phyloP scores from a whole-genome alignment of 2,888 invertebrate genomes.

The Agonum fuliginosum region DNA sequence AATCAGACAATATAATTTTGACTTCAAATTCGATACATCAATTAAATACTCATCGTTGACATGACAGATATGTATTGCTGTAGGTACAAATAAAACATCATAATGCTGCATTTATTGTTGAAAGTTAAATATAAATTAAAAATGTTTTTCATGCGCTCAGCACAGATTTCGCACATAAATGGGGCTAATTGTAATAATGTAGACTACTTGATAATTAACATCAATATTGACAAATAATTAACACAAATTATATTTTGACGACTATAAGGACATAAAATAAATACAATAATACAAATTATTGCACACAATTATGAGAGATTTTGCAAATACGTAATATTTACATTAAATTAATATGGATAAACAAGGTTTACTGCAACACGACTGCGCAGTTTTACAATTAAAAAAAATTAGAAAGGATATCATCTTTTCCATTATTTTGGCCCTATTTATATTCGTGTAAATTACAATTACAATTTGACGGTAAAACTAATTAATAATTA shows the following conservation, averaged over 20 bases:
- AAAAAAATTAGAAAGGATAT: too few relatives aligned
- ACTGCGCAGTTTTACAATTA: too few relatives aligned
- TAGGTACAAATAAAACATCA: constrained; percentile 9
- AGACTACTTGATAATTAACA: constrained; percentile 9
- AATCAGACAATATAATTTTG: constrained; percentile 19
- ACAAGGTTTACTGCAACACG: too few relatives aligned
- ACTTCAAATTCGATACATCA: neutral
- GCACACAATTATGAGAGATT: neutral
- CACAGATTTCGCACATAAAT: neutral
- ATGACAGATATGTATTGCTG: constrained; percentile 13
- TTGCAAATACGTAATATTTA: too few relatives aligned
- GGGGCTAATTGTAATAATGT: neutral
- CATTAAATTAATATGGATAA: too few relatives aligned
- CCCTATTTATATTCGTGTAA: too few relatives aligned
- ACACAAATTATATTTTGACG: neutral
- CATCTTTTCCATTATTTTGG: too few relatives aligned
- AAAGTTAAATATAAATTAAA: constrained; percentile 11
- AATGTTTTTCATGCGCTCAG: neutral
- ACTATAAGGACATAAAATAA: neutral
- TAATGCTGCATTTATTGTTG: constrained; percentile 4
- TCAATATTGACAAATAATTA: constrained; percentile 24
- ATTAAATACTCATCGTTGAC: constrained; percentile 4
- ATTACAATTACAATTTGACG: too few relatives aligned
- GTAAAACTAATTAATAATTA: too few relatives aligned
- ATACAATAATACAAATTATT: neutral